A percentile compares a stretch with the other conserved stretches of the same genome.
These are phyloP conservation scores for Neotoxoptera formosana DNA, from an alignment of 1,140 invertebrate species.

Conservation along the genomic window DNA sequence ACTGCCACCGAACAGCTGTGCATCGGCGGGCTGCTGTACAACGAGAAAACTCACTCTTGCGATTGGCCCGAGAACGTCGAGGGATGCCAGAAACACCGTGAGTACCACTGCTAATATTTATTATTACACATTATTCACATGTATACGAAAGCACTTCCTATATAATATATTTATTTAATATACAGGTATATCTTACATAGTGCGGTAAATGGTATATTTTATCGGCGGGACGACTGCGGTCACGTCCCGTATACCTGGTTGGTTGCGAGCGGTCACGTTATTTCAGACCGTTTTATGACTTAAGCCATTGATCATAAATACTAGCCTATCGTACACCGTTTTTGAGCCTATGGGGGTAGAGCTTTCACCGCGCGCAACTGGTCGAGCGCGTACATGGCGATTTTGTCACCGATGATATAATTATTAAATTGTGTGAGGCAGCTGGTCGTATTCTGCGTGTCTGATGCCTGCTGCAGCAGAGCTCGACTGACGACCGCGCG, in stretches of 20 bases:
- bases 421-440: too few relatives aligned
- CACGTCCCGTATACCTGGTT: too few relatives aligned
- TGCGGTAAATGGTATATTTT: too few relatives aligned
- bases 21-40: constrained; percentile 89
- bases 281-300: background rate
- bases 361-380: background rate
- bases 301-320: too few relatives aligned
- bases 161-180: too few relatives aligned
- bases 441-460: background rate
- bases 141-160: too few relatives aligned
- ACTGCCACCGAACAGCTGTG: constrained; percentile 92
- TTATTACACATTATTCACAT: too few relatives aligned
- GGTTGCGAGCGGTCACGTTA: background rate
- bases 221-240: too few relatives aligned
- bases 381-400: background rate
- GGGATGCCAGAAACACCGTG: constrained; percentile 92
- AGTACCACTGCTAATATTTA: constrained; percentile 65
- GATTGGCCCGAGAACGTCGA: constrained; percentile 94
- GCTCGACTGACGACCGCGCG: background rate
- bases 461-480: background rate
- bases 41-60: constrained; percentile 87
- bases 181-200: too few relatives aligned
- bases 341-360: background rate
- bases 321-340: background rate
- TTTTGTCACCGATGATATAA: background rate